A percentile compares a stretch with the other conserved stretches of the same genome.
phyloP scores from a whole-genome alignment of 2,113 vertebrate species.

The Periophthalmodon schlosseri region DNA sequence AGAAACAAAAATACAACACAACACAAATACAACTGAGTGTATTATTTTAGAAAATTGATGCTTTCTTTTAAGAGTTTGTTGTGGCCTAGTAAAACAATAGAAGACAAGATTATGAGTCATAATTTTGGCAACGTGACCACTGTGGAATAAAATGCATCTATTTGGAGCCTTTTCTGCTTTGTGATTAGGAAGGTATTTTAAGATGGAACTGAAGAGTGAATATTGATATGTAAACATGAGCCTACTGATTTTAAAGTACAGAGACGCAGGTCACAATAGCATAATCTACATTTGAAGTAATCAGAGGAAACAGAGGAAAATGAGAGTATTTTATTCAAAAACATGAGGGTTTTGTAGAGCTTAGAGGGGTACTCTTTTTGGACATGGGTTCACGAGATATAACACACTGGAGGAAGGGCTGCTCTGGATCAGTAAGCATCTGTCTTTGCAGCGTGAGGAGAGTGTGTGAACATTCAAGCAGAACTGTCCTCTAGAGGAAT shows the following conservation, averaged over 20 bases:
- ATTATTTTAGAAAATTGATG: too few species aligned
- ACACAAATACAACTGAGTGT: too few species aligned
- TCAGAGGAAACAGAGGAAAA: not conserved
- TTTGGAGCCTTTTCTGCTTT: not conserved
- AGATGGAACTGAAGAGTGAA: not conserved
- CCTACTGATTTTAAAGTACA: not conserved
- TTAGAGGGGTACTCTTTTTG: not conserved
- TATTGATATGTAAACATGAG: not conserved
- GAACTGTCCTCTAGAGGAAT: constrained; percentile 1
- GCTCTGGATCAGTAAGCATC: constrained; percentile 24
- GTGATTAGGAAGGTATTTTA: not conserved
- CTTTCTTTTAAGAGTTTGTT: not conserved
- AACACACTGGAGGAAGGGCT: constrained; percentile 12
- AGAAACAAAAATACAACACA: too few species aligned
- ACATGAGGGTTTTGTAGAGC: not conserved
- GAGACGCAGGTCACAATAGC: not conserved
- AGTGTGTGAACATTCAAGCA: constrained; percentile 1
- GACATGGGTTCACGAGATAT: not conserved
- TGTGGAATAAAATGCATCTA: not conserved
- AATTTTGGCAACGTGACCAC: not conserved
- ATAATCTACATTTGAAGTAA: not conserved
- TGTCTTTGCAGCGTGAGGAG: constrained; percentile 20
- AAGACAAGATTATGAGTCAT: not conserved
- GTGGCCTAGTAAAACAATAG: not conserved
- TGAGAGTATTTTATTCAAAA: not conserved